These are phyloP conservation scores for Gortyna flavago DNA, from an alignment of 2,888 invertebrate genomes.

Conservation along the genomic window DNA sequence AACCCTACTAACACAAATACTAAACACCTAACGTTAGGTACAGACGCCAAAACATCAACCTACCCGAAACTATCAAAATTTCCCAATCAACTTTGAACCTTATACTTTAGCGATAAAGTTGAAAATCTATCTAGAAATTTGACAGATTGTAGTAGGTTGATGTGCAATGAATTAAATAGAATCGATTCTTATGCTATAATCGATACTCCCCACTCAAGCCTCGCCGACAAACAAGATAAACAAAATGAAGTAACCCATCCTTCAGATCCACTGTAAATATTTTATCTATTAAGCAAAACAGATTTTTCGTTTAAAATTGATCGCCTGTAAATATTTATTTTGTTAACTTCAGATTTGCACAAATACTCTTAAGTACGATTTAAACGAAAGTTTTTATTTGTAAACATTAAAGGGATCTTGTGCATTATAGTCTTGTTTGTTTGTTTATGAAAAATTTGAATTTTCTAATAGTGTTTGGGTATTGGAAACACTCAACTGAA, in stretches of 20 bases:
- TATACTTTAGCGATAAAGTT: no score
- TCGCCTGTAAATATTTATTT: constrained; percentile 47
- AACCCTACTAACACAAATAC: no score
- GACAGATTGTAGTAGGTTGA: no score
- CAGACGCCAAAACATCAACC: no score
- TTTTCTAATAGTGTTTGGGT: constrained; percentile 5
- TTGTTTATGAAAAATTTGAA: constrained; percentile 4
- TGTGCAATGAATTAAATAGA: neutral
- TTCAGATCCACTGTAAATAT: constrained; percentile 50
- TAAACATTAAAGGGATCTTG: constrained; percentile 7
- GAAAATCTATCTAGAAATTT: no score
- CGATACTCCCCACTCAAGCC: constrained; percentile 18
- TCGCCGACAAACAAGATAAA: constrained; percentile 44
- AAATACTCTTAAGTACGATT: constrained; percentile 28
- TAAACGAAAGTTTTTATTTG: constrained; percentile 29
- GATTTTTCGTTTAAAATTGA: constrained; percentile 59
- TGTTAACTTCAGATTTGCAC: constrained; percentile 23
- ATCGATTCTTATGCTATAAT: constrained; percentile 7
- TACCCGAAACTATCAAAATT: no score
- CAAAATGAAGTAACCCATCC: constrained; percentile 38
- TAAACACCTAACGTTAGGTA: neutral
- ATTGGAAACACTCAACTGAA: constrained; percentile 13
- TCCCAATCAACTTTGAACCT: no score
- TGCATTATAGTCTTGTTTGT: constrained; percentile 10
- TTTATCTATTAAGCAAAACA: constrained; percentile 51